Evolutionary conservation across 2,113 vertebrate species (phyloP), one percentile per base, ranked within the genome.

Genomic region (Vidua chalybeata): DNA sequence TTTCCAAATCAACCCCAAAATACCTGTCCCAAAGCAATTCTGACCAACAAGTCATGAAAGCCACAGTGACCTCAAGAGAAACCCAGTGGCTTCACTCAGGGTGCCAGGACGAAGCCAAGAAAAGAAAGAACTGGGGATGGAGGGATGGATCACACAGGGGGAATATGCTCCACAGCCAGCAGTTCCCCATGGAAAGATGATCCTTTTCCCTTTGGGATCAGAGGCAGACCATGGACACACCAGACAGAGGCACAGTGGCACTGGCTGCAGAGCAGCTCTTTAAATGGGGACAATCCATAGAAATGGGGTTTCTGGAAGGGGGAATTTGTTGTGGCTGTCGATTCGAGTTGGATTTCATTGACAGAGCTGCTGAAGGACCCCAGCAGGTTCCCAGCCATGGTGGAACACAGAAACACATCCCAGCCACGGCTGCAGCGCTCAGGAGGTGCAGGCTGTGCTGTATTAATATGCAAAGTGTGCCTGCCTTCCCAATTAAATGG

Each of bases 401-500:
- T 31, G 48, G 6, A 7, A 11, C 35, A 26, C 51, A 33, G 0
- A 8, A 72, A 48, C 73, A 66, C 76, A 54, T 46, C 92, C 90
- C 84, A 84, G 41, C 55, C 43, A 21, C 0, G 7, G 33, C 73
- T 76, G 78, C 62, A 86, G 72, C 7, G 84, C 87, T 91, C 71
- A 79, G 87, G 90, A 95, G 96, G 37, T 17, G 59, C 88, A 58
- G 85, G 51, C 95, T 72, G 91, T 21, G 86, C 91, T 68, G 85
- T 54, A 84, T 97, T 97, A 97, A 96, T 91, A 97, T 97, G 97
- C 95, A 97, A 87, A 96, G 95, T 86, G 92, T 71, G 95, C 96
- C 96, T 96, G 93, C 96, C 95, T 96, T 94, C 96, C 96, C 96
- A 97, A 97, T 97, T 97, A 97, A 96, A 97, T 76, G 90, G 96